These are phyloP conservation scores for Labeo calbasu DNA, from an alignment of 2,797 vertebrate species.

Conservation along the genomic window DNA sequence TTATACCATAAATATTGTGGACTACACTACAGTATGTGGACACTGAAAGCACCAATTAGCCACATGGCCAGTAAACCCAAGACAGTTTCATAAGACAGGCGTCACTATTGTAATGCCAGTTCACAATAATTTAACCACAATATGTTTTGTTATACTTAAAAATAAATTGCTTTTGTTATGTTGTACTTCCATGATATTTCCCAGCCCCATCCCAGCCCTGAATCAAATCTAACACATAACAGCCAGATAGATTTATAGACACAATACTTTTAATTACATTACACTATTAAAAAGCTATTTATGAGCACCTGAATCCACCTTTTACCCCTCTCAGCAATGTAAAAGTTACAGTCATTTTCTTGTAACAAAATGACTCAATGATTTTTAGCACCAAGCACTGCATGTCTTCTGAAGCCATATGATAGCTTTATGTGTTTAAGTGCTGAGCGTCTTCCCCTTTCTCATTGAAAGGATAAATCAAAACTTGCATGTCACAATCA, in stretches of 20 bases:
- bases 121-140: not conserved
- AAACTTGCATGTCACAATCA: too few relatives aligned
- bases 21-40: too few relatives aligned
- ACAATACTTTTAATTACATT: not conserved
- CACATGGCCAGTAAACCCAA: not conserved
- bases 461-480: too few relatives aligned
- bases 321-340: not conserved
- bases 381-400: too few relatives aligned
- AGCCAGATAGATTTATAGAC: not conserved
- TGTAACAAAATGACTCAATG: too few relatives aligned
- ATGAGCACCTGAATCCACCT: not conserved
- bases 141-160: not conserved
- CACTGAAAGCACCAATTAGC: not conserved
- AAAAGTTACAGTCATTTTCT: not conserved
- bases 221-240: not conserved
- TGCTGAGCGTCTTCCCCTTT: too few relatives aligned
- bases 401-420: too few relatives aligned
- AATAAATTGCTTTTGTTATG: not conserved
- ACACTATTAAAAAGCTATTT: not conserved
- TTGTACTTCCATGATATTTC: not conserved
- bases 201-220: not conserved
- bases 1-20: not conserved
- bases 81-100: not conserved
- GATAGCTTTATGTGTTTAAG: too few relatives aligned
- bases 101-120: not conserved